These are phyloP conservation scores for Nipponacmea schrenckii DNA, from an alignment of 2,888 invertebrate genomes.

Conservation along the genomic window DNA sequence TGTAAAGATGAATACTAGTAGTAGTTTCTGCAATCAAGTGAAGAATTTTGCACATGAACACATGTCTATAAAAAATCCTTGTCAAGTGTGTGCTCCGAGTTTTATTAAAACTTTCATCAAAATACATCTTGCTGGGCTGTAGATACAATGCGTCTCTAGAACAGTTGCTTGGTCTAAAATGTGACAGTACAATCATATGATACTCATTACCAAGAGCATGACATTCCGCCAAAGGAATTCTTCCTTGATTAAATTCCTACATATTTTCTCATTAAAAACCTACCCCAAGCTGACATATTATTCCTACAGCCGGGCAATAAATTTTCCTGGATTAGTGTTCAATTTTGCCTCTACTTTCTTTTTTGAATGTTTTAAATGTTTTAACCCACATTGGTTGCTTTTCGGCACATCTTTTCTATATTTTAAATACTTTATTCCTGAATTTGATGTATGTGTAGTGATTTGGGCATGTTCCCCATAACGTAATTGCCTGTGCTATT, in stretches of 20 bases:
- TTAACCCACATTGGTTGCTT: conserved; percentile 1
- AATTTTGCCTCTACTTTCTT: not conserved
- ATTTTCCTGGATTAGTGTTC: conserved; percentile 2
- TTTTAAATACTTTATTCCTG: not conserved
- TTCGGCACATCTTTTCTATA: conserved; percentile 1
- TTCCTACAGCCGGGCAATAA: not conserved
- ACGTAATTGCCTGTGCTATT: not conserved
- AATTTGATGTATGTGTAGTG: not conserved
- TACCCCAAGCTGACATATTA: not conserved
- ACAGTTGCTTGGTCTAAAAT: too few species aligned
- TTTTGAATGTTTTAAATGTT: not conserved
- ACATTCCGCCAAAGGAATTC: too few species aligned
- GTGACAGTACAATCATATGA: too few species aligned
- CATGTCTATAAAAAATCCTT: too few species aligned
- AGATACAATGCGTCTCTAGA: too few species aligned
- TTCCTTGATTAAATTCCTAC: too few species aligned
- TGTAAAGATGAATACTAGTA: too few species aligned
- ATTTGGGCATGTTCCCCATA: not conserved
- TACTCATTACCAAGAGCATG: too few species aligned
- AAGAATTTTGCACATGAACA: too few species aligned
- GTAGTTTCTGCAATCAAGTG: too few species aligned
- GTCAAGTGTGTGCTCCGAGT: too few species aligned
- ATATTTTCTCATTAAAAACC: too few species aligned
- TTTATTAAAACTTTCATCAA: not conserved
- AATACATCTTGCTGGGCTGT: not conserved